These are phyloP conservation scores for Opisthocomus hoazin DNA, from an alignment of 2,113 vertebrate species.

Conservation along the genomic window DNA sequence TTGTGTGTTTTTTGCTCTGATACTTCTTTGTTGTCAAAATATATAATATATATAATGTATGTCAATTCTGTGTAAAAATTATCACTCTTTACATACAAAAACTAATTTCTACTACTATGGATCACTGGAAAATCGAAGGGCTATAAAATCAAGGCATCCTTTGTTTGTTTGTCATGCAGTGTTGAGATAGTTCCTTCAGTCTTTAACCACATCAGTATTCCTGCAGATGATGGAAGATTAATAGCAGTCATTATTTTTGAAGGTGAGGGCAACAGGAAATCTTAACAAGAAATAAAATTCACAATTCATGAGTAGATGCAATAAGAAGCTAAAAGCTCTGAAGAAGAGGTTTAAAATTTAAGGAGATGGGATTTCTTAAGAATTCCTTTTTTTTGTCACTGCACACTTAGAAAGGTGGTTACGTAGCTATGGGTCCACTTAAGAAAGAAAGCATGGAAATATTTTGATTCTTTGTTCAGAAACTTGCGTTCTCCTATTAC, in stretches of 20 bases:
- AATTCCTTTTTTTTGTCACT: neutral
- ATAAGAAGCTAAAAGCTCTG: neutral
- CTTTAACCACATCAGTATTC: neutral
- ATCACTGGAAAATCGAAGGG: neutral
- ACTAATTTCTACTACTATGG: neutral
- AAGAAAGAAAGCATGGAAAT: neutral
- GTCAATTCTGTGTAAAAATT: neutral
- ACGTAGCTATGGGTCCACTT: neutral
- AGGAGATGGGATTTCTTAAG: neutral
- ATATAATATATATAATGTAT: neutral
- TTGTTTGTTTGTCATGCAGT: neutral
- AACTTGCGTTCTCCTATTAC: neutral
- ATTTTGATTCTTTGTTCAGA: neutral
- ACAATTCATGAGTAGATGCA: neutral
- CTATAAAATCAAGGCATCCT: neutral
- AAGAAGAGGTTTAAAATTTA: neutral
- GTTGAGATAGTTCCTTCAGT: neutral
- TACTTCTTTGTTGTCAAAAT: neutral
- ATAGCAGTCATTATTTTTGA: neutral
- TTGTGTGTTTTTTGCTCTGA: neutral
- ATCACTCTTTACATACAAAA: neutral
- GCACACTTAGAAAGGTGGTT: neutral
- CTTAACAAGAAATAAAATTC: neutral
- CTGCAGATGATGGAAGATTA: neutral
- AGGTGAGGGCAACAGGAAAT: neutral